These are phyloP conservation scores for Philantomba maxwellii DNA, from an alignment of 2,113 vertebrate species.

Conservation along the genomic window DNA sequence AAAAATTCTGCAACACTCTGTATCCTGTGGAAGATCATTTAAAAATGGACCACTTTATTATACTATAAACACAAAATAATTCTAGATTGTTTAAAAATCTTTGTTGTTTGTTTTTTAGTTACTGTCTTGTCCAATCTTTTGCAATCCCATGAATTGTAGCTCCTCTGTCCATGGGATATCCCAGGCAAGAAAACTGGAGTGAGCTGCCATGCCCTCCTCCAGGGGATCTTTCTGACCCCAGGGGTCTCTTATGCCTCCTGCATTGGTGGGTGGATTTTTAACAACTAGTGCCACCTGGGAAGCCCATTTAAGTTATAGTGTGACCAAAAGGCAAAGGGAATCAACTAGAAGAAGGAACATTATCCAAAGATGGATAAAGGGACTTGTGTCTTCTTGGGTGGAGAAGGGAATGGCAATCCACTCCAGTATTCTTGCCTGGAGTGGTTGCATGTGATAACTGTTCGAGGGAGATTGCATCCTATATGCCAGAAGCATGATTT, in stretches of 20 bases:
- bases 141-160: not conserved
- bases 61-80: not conserved
- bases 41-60: not conserved
- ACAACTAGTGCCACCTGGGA: not conserved
- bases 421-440: too few relatives aligned
- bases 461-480: not conserved
- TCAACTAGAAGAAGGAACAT: not conserved
- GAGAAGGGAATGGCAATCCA: too few relatives aligned
- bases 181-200: not conserved
- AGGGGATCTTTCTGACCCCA: not conserved
- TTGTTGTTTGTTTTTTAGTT: not conserved
- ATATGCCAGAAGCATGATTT: not conserved
- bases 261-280: not conserved
- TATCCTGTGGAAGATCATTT: not conserved
- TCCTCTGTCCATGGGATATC: not conserved
- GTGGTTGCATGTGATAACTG: not conserved
- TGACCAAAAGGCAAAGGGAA: not conserved
- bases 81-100: not conserved
- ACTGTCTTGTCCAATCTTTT: not conserved
- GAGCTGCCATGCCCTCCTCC: not conserved
- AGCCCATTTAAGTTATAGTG: not conserved
- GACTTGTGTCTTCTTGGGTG: not conserved
- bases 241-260: not conserved
- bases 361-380: not conserved
- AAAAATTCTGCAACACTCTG: not conserved